Conservation (phyloP, 1,140 invertebrate species). For the Nephila pilipes region DNA sequence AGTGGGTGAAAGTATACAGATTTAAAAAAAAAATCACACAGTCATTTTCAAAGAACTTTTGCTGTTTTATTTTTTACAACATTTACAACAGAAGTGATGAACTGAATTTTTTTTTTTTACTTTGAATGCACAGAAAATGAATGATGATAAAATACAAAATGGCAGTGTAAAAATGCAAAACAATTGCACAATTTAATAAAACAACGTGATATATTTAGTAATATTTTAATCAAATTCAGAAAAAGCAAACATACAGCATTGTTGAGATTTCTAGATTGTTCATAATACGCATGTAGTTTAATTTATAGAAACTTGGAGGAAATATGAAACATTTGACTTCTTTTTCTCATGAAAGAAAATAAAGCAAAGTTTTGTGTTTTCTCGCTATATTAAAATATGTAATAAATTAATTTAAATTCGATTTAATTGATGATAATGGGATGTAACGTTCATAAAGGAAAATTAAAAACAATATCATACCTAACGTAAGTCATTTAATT, state of each 20-base stretch:
- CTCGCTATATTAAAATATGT: too few species aligned
- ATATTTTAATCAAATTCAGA: not conserved
- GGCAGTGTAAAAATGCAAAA: conserved; percentile 43
- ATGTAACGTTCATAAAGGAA: too few species aligned
- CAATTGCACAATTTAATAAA: conserved; percentile 43
- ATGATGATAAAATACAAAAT: conserved; percentile 53
- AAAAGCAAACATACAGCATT: not conserved
- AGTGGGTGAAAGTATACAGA: not conserved
- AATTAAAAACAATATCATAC: too few species aligned
- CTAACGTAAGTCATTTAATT: too few species aligned
- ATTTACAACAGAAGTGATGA: conserved; percentile 5
- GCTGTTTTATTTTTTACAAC: conserved; percentile 22
- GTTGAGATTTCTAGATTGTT: not conserved
- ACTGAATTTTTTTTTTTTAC: too few species aligned
- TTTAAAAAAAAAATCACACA: not conserved
- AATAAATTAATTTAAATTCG: too few species aligned
- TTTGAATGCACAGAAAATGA: conserved; percentile 35
- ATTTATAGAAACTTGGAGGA: not conserved
- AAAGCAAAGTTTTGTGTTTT: not conserved
- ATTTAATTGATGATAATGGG: too few species aligned
- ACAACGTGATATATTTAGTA: not conserved
- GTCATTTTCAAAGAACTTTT: conserved; percentile 1
- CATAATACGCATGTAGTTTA: not conserved
- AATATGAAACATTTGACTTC: not conserved
- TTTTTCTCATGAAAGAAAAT: not conserved